A percentile compares a stretch with the other conserved stretches of the same genome.
These are phyloP conservation scores for Albula glossodonta DNA, from an alignment of 2,113 vertebrate species.

Conservation along the genomic window DNA sequence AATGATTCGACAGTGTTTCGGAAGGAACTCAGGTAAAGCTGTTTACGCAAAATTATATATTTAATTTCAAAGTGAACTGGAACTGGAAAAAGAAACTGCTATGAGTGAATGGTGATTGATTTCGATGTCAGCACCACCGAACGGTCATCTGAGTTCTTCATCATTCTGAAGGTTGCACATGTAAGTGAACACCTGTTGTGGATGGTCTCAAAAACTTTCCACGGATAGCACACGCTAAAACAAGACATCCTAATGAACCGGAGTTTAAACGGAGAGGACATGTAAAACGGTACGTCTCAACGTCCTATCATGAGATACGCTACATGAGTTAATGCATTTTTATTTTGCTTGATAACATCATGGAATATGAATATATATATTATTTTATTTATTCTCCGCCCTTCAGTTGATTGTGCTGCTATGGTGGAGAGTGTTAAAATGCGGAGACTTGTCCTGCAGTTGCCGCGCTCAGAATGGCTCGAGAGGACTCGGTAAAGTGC, in stretches of 20 bases:
- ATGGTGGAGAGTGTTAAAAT: slow-evolving; percentile 61
- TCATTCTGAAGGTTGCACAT: slow-evolving; percentile 28
- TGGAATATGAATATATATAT: background rate
- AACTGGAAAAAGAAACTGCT: background rate
- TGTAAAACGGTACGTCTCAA: slow-evolving; percentile 7
- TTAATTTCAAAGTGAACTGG: background rate
- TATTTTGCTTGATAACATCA: background rate
- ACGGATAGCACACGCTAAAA: slow-evolving; percentile 41
- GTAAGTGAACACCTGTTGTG: slow-evolving; percentile 57
- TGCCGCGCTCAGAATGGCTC: slow-evolving; percentile 82
- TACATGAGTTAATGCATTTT: background rate
- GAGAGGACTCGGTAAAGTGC: slow-evolving; percentile 95
- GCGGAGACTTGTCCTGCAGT: slow-evolving; percentile 61
- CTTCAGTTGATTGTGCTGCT: slow-evolving; percentile 50
- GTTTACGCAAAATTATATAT: background rate
- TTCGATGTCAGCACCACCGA: slow-evolving; percentile 40
- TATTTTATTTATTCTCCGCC: slow-evolving; percentile 11
- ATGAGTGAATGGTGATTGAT: slow-evolving; percentile 41
- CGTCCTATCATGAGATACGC: background rate
- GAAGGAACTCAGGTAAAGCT: background rate
- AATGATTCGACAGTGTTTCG: background rate
- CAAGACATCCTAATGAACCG: slow-evolving; percentile 2
- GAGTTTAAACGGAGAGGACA: slow-evolving; percentile 22
- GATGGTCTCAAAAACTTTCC: slow-evolving; percentile 39
- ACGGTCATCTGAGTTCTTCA: slow-evolving; percentile 28